Evolutionary conservation across 1,140 invertebrate species (phyloP).

Genomic region (Mamestra configurata): DNA sequence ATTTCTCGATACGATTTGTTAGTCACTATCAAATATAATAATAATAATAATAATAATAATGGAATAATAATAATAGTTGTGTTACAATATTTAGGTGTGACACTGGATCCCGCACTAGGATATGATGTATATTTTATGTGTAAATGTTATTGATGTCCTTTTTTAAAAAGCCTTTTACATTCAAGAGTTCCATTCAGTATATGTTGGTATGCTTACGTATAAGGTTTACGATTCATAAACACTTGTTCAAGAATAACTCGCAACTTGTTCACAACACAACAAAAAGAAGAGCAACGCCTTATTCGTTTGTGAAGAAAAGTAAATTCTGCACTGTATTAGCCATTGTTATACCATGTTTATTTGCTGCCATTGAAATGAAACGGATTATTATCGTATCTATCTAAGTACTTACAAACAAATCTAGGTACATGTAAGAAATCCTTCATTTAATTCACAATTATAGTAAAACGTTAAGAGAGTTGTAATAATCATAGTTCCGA

Average conservation of each 20-base stretch:
- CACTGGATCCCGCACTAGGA: no score
- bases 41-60: no score
- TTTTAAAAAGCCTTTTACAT: no score
- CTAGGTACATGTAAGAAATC: no score
- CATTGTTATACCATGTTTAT: conserved; percentile 24
- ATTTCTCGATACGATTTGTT: not conserved
- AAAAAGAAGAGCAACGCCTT: conserved; percentile 6
- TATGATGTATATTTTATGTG: no score
- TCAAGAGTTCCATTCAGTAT: no score
- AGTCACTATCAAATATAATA: no score
- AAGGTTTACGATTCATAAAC: conserved; percentile 1
- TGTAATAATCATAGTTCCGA: conserved; percentile 18
- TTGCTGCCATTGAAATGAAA: not conserved
- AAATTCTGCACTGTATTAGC: not conserved
- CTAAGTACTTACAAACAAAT: no score
- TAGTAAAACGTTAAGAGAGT: not conserved
- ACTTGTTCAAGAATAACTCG: conserved; percentile 14
- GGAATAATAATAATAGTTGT: no score
- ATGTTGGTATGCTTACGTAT: not conserved
- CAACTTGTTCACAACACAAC: not conserved
- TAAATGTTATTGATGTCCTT: no score
- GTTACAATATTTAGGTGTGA: no score
- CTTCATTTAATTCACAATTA: not conserved
- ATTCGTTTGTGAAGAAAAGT: conserved; percentile 1
- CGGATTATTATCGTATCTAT: not conserved